Conservation (phyloP, 2,888 invertebrate genomes). For the Toxonevra muliebris region DNA sequence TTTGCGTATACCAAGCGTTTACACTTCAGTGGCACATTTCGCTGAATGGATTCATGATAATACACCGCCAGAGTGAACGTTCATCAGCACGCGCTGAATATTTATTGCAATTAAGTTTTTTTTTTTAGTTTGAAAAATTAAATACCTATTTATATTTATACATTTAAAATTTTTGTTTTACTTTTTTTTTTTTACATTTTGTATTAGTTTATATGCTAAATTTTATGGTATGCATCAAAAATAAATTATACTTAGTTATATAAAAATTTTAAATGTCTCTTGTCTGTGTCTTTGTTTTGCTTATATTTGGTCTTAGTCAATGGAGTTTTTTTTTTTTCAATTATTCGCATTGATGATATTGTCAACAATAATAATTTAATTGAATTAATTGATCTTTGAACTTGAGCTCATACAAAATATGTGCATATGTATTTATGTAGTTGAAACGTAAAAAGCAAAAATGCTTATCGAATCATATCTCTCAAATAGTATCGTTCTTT, state of each 20-base stretch:
- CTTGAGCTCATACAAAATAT: not conserved
- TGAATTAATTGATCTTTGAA: conserved; percentile 59
- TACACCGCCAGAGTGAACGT: conserved; percentile 66
- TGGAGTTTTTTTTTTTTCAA: conserved; percentile 11
- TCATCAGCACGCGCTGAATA: not conserved
- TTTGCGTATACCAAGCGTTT: conserved; percentile 78
- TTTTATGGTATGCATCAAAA: not conserved
- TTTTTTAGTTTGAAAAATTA: conserved; percentile 6
- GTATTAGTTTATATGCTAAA: conserved; percentile 1
- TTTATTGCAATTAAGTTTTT: conserved; percentile 4
- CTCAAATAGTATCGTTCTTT: too few relatives aligned
- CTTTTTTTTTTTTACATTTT: conserved; percentile 7
- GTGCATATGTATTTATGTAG: not conserved
- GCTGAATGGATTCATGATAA: conserved; percentile 80
- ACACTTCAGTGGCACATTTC: conserved; percentile 79
- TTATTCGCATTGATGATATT: conserved; percentile 24
- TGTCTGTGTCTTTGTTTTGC: not conserved
- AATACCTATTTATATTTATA: not conserved
- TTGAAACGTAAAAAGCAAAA: conserved; percentile 10
- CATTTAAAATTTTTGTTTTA: conserved; percentile 8
- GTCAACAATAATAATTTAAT: conserved; percentile 53
- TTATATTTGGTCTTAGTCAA: conserved; percentile 7
- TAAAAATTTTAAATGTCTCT: too few relatives aligned
- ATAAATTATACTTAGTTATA: too few relatives aligned
- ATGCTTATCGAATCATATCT: too few relatives aligned